Base-by-base conservation (phyloP, 1,140 invertebrate genomes). In the Acarapis woodi region DNA sequence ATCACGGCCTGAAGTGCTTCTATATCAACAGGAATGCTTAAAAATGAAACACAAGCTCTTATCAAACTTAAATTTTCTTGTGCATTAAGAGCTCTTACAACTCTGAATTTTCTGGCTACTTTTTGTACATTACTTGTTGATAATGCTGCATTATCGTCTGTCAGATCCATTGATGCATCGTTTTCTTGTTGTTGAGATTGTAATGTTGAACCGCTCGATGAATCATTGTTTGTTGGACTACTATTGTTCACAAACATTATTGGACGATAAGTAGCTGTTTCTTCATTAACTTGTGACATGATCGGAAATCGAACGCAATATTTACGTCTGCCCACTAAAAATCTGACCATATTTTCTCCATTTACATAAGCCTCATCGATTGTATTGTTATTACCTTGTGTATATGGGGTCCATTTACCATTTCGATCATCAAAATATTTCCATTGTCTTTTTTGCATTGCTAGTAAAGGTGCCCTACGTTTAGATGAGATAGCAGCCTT, bases 381-480 rank as follows among this genome's bases (percentile, higher is more conserved):
- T 1, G 68, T 56, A 47, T 71, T 67, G 51, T 80, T 80, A 44
- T 78, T 78, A 4, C 60, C 48, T 3, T 63, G 52, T 2, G 68
- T 67, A 47, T 82, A 82, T 20, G 65, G 57, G 33, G 66, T 72
- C 78, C 78, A 83, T 48, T 71, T 70, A 5, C 73, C 73, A 9
- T 66, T 68, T 12, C 67, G 66, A 19, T 77, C 61, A 51, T 83
- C 76, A 53, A 76, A 80, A 75, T 75, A 82, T 47, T 76, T 74
- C 78, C 77, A 83, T 20, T 42, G 39, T 5, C 48, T 31, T 35
- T 43, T 45, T 45, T 48, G 64, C 43, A 72, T 69, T 42, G 65
- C 62, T 39, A 71, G 65, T 57, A 79, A 69, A 4, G 66, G 57
- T 20, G 63, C 59, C 50, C 73, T 73, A 24, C 75, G 58, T 39